These are phyloP conservation scores for Tinamus major DNA, from an alignment of 2,797 vertebrate genomes.

Conservation along the genomic window DNA sequence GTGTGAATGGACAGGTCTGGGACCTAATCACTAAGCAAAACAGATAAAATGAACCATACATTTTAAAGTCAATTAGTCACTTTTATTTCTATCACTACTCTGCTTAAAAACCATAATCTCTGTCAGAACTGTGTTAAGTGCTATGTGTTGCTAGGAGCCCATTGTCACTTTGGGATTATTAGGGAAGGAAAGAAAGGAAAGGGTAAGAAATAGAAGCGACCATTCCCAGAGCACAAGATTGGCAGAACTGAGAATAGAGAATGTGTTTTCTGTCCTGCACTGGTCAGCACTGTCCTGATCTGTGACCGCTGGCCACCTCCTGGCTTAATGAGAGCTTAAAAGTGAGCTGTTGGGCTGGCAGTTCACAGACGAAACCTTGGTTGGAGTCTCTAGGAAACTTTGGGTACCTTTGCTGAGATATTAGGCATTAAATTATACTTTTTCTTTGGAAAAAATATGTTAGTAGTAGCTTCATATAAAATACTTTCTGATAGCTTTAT, in stretches of 20 bases:
- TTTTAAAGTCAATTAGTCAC: neutral
- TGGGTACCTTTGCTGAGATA: neutral
- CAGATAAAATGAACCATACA: neutral
- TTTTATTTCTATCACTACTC: neutral
- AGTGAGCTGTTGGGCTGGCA: neutral
- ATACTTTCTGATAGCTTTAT: neutral
- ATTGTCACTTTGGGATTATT: neutral
- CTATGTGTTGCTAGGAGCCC: neutral
- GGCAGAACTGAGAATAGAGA: neutral
- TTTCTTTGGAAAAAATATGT: neutral
- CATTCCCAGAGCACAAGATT: neutral
- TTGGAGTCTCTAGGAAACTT: neutral
- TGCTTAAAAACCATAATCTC: neutral
- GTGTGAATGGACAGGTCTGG: neutral
- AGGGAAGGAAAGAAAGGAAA: neutral
- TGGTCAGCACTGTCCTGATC: neutral
- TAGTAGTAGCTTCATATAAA: neutral
- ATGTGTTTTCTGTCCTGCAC: neutral
- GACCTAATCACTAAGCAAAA: neutral
- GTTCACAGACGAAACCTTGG: neutral
- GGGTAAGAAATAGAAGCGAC: neutral
- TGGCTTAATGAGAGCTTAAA: neutral
- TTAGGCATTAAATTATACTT: neutral
- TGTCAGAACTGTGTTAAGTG: rapidly evolving
- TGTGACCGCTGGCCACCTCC: too few relatives aligned